Evolutionary conservation across 1,140 invertebrate species (phyloP).

Genomic region (Platorchestia sp.): DNA sequence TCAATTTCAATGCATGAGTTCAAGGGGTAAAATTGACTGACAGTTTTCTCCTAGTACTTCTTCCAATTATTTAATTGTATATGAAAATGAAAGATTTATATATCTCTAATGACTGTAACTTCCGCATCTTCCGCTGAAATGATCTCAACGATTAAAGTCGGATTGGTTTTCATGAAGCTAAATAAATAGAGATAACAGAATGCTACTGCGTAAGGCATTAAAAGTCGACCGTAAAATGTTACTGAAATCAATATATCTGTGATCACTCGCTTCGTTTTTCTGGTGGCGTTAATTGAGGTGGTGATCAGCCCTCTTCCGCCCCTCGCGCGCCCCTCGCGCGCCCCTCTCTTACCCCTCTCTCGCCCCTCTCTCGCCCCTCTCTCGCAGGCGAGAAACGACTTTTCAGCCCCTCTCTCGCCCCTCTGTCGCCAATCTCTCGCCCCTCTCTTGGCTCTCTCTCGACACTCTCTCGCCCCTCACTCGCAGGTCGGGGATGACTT

Average conservation of each 20-base stretch:
- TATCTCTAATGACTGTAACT: not conserved
- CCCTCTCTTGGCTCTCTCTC: not conserved
- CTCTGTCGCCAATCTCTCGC: no score
- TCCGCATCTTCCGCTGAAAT: not conserved
- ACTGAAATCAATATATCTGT: not conserved
- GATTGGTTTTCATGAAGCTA: not conserved
- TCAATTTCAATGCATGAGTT: no score
- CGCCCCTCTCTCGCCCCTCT: not conserved
- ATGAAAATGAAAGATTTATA: not conserved
- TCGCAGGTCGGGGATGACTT: no score
- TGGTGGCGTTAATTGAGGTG: not conserved
- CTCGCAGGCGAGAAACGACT: no score
- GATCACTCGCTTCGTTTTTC: not conserved
- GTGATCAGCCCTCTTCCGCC: not conserved
- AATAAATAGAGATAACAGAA: not conserved
- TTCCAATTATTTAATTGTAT: no score
- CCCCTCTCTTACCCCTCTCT: not conserved
- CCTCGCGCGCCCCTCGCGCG: not conserved
- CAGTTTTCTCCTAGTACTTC: no score
- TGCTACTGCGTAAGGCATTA: not conserved
- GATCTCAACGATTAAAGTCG: not conserved
- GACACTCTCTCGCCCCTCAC: not conserved
- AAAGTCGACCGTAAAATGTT: not conserved
- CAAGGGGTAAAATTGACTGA: no score
- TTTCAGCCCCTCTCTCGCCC: not conserved